These are phyloP conservation scores for Eulemur mongoz DNA, from an alignment of 2,797 vertebrate species.

Conservation along the genomic window DNA sequence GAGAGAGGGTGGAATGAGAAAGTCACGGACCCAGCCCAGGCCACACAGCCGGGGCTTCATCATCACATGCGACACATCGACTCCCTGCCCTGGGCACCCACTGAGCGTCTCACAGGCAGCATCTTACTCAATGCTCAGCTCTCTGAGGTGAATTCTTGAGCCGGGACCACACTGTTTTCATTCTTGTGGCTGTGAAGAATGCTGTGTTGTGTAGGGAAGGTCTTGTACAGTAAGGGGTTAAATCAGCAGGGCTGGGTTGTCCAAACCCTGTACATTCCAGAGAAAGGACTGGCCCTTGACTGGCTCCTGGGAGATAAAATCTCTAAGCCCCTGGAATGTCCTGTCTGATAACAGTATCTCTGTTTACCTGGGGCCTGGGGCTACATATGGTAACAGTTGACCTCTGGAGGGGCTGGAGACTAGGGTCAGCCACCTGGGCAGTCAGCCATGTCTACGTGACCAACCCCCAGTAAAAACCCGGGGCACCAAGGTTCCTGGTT, in stretches of 20 bases:
- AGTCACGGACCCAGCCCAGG: not conserved
- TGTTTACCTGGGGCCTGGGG: not conserved
- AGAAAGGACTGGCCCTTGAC: not conserved
- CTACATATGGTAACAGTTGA: no score
- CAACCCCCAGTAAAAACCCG: not conserved
- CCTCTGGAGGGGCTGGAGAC: not conserved
- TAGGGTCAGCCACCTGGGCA: not conserved
- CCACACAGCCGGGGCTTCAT: not conserved
- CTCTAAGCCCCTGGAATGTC: not conserved
- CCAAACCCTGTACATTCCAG: not conserved
- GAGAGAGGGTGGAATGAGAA: not conserved
- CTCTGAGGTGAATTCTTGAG: not conserved
- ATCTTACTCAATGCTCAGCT: not conserved
- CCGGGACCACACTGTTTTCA: not conserved
- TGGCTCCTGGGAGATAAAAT: not conserved
- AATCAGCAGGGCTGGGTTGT: not conserved
- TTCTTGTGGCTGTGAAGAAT: not conserved
- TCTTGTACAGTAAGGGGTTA: not conserved
- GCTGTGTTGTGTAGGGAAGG: not conserved
- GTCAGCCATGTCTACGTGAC: not conserved
- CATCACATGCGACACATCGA: not conserved
- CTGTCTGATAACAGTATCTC: not conserved
- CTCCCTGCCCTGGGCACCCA: not conserved
- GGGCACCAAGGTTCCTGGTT: not conserved
- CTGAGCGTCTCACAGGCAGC: accelerated